Conservation (phyloP, 2,797 vertebrate genomes). For the Acropternis orthonyx region DNA sequence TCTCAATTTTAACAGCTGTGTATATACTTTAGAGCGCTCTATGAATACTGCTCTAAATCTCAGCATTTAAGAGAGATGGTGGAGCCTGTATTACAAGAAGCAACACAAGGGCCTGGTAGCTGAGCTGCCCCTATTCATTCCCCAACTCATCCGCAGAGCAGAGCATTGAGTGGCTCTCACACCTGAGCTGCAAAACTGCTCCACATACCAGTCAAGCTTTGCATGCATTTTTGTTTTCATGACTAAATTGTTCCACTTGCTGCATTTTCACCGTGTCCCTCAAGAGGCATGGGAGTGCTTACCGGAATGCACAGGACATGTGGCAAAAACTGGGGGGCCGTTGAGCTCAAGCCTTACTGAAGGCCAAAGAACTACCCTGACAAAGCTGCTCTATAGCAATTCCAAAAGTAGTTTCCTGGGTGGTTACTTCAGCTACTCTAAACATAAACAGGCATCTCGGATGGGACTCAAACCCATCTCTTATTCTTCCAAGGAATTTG, state of each 20-base stretch:
- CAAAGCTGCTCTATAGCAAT: background rate
- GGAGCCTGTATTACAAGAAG: background rate
- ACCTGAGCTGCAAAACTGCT: background rate
- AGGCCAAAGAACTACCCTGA: background rate
- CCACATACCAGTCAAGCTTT: background rate
- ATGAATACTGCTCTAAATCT: conserved; percentile 1
- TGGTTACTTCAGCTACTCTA: background rate
- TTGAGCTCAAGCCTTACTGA: background rate
- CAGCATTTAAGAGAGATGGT: background rate
- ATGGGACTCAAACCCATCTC: background rate
- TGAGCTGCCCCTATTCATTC: background rate
- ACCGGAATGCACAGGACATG: background rate
- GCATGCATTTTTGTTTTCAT: background rate
- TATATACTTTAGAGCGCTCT: conserved; percentile 26
- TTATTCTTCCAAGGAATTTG: background rate
- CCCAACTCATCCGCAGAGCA: accelerated
- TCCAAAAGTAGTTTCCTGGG: background rate
- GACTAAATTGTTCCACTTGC: background rate
- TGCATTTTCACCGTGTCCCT: background rate
- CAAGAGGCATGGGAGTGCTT: background rate
- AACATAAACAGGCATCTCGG: background rate
- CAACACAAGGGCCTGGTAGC: background rate
- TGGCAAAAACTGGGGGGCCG: background rate
- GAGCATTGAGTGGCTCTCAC: background rate
- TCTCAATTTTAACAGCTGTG: conserved; percentile 54